A percentile compares a stretch with the other conserved stretches of the same genome.
Conservation (phyloP, 2,888 invertebrate species). For the Rhodophaea formosa region DNA sequence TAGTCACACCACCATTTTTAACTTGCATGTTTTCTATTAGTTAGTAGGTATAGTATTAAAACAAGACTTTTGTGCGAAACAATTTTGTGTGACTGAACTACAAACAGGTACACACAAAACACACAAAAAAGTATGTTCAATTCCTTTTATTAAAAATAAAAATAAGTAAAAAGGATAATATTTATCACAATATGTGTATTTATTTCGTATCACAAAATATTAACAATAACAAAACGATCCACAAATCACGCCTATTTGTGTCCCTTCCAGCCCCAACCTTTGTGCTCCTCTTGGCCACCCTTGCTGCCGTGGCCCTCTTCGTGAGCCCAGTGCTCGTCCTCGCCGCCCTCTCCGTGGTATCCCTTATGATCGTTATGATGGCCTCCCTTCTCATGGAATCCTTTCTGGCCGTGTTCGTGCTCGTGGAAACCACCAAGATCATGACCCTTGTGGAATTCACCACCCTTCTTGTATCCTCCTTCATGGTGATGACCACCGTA, state of each 20-base stretch:
- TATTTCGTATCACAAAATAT: constrained; percentile 58
- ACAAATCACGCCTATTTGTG: constrained; percentile 43
- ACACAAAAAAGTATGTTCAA: no score
- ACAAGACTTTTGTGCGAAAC: no score
- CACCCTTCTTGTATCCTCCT: constrained; percentile 89
- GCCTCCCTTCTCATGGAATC: constrained; percentile 88
- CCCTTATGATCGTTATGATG: constrained; percentile 89
- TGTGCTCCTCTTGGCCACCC: constrained; percentile 88
- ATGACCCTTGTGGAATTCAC: constrained; percentile 89
- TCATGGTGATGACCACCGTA: constrained; percentile 89
- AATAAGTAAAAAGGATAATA: neutral
- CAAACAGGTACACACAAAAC: no score
- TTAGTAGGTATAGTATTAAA: no score
- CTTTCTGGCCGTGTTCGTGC: constrained; percentile 89
- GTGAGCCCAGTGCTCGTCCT: constrained; percentile 87
- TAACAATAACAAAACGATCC: constrained; percentile 57
- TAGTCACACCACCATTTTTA: no score
- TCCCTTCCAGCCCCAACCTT: constrained; percentile 86
- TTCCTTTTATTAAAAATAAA: neutral
- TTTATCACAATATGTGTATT: constrained; percentile 25
- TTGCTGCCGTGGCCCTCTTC: constrained; percentile 87
- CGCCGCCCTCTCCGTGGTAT: constrained; percentile 87
- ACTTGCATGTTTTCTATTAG: no score
- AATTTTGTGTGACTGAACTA: no score
- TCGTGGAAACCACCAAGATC: constrained; percentile 88